phyloP scores from a whole-genome alignment of 2,797 vertebrate species.

The Sebastes aleutianus region DNA sequence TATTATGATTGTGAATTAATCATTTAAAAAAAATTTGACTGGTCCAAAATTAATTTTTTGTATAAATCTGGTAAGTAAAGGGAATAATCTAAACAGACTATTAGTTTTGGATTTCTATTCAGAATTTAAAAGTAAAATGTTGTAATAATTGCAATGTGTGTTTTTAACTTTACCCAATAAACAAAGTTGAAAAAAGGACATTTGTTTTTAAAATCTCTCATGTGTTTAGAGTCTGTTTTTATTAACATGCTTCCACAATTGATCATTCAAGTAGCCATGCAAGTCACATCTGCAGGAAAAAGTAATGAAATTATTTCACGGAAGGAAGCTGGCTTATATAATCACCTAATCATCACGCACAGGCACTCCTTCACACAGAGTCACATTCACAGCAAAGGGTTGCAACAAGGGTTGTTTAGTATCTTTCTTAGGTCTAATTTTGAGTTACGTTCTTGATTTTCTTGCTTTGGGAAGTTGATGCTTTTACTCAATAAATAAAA shows the following conservation, averaged over 20 bases:
- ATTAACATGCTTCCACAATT: neutral
- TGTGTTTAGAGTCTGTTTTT: neutral
- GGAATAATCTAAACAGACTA: too few relatives aligned
- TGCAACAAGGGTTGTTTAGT: neutral
- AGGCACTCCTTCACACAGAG: neutral
- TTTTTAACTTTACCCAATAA: too few relatives aligned
- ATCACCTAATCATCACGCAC: neutral
- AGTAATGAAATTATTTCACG: neutral
- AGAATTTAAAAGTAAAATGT: too few relatives aligned
- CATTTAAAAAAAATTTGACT: fast-evolving
- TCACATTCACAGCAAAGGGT: neutral
- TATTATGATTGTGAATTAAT: too few relatives aligned
- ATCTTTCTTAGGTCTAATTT: neutral
- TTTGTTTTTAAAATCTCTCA: too few relatives aligned
- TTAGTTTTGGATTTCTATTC: too few relatives aligned
- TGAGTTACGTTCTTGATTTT: neutral
- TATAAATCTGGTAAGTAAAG: too few relatives aligned
- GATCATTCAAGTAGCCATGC: neutral
- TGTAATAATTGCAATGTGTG: too few relatives aligned
- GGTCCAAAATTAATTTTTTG: too few relatives aligned
- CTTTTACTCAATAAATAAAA: neutral
- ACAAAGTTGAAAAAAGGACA: too few relatives aligned
- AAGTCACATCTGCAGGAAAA: neutral
- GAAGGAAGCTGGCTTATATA: neutral
- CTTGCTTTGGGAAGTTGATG: neutral